These are phyloP conservation scores for Leucania comma DNA, from an alignment of 2,888 invertebrate genomes.

Conservation along the genomic window DNA sequence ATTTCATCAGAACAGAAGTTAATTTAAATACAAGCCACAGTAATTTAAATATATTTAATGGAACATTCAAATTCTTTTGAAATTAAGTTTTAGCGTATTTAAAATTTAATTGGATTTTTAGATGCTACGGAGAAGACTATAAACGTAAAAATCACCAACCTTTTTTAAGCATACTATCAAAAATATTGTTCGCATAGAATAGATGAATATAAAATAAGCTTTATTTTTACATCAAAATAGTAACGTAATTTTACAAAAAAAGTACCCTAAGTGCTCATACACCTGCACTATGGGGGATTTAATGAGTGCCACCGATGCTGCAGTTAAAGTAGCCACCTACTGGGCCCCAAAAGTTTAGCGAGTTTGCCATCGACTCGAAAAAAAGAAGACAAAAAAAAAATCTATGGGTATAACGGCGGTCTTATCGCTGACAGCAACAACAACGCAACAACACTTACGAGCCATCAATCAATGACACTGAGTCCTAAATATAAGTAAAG, in stretches of 20 bases:
- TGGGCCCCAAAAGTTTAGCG: too few species aligned
- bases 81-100: not conserved
- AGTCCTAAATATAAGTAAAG: not conserved
- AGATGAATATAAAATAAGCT: too few species aligned
- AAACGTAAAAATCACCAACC: not conserved
- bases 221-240: not conserved
- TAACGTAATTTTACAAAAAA: not conserved
- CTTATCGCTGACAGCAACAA: not conserved
- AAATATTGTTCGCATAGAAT: not conserved
- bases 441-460: not conserved
- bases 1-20: not conserved
- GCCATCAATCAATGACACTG: not conserved
- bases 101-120: not conserved
- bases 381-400: too few species aligned
- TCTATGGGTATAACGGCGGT: not conserved
- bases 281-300: too few species aligned
- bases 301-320: too few species aligned
- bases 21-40: not conserved
- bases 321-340: too few species aligned
- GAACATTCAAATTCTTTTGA: not conserved
- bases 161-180: not conserved
- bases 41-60: not conserved
- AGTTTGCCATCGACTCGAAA: too few species aligned
- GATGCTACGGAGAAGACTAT: not conserved
- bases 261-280: too few species aligned